Percentiles rank a stretch among this genome's conserved stretches.
Evolutionary conservation across 2,797 vertebrate species (phyloP).

Genomic region (Enteromius mattozi): DNA sequence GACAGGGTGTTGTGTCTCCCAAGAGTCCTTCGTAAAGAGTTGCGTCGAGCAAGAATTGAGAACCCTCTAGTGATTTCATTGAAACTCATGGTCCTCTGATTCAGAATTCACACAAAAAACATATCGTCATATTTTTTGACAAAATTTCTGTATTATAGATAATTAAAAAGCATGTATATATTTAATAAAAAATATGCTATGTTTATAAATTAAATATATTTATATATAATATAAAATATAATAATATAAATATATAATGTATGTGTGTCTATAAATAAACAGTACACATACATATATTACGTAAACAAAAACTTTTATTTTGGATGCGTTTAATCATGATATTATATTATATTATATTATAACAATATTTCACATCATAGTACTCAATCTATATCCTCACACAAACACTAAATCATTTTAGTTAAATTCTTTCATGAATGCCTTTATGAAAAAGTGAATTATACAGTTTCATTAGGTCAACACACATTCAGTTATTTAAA

Average conservation of each 20-base stretch:
- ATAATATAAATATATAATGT: too few species aligned
- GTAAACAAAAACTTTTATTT: too few species aligned
- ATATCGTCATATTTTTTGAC: too few species aligned
- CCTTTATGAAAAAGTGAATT: not conserved
- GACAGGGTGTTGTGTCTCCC: constrained; percentile 52
- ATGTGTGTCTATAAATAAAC: too few species aligned
- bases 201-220: too few species aligned
- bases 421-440: not conserved
- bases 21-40: constrained; percentile 53
- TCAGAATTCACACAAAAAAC: not conserved
- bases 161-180: too few species aligned
- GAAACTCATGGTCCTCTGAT: constrained; percentile 59
- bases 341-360: not conserved
- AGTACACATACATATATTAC: too few species aligned
- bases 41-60: constrained; percentile 56
- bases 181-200: too few species aligned
- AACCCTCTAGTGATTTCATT: constrained; percentile 61
- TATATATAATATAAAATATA: too few species aligned
- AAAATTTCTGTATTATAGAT: too few species aligned
- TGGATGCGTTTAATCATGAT: too few species aligned
- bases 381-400: not conserved
- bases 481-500: not conserved
- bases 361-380: not conserved
- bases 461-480: not conserved
- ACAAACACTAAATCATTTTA: not conserved